Evolutionary conservation across 2,797 vertebrate genomes (phyloP).

Genomic region (Sandelia bainsii): DNA sequence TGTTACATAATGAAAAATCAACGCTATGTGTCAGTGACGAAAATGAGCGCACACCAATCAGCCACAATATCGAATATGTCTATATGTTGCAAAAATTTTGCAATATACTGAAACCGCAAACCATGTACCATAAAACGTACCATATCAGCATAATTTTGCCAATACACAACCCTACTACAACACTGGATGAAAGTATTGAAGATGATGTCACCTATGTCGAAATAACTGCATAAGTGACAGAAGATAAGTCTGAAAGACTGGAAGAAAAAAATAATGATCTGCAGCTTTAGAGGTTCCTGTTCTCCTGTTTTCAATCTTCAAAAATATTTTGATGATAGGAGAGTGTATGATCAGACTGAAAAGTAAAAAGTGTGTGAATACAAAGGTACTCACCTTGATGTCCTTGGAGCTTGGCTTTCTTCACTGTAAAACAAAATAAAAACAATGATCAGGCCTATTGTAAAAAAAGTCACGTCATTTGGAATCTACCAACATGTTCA

Average conservation of each 20-base stretch:
- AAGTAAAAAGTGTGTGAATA: background rate
- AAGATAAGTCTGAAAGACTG: too few relatives aligned
- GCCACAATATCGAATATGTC: too few relatives aligned
- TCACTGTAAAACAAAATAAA: conserved; percentile 78
- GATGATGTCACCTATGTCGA: too few relatives aligned
- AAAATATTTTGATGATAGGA: background rate
- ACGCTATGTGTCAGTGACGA: conserved; percentile 28
- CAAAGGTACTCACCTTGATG: conserved; percentile 73
- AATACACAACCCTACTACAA: background rate
- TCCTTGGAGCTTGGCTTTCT: conserved; percentile 87
- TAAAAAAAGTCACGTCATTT: background rate
- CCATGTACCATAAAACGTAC: too few relatives aligned
- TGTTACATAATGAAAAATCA: conserved; percentile 59
- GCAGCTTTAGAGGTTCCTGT: background rate
- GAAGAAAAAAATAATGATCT: too few relatives aligned
- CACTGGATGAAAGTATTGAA: too few relatives aligned
- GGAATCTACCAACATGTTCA: background rate
- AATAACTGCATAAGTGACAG: too few relatives aligned
- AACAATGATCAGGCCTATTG: conserved; percentile 14
- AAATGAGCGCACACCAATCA: background rate
- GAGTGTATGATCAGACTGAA: background rate
- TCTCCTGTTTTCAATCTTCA: background rate
- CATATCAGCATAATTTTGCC: background rate
- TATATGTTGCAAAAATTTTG: too few relatives aligned
- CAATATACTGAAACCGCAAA: too few relatives aligned